phyloP scores from a whole-genome alignment of 2,888 invertebrate species.

The Poecilus cupreus region DNA sequence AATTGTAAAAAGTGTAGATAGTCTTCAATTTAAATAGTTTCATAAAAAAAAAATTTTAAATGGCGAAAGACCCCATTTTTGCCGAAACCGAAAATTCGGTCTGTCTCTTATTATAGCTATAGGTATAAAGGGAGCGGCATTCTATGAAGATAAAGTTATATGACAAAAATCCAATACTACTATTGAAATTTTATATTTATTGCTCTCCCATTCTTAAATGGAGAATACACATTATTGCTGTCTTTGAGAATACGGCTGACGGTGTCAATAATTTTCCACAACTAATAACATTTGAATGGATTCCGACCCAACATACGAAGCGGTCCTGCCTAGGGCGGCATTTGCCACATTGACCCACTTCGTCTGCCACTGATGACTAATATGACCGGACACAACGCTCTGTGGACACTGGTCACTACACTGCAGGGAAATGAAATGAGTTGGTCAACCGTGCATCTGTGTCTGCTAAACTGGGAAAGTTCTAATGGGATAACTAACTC shows the following conservation, averaged over 20 bases:
- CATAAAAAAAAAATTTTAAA: too few species aligned
- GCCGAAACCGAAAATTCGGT: too few species aligned
- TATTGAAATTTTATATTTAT: too few species aligned
- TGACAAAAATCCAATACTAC: too few species aligned
- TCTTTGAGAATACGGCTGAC: not conserved
- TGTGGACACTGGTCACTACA: not conserved
- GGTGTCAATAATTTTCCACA: not conserved
- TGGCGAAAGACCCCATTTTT: too few species aligned
- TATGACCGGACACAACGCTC: not conserved
- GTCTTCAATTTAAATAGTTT: too few species aligned
- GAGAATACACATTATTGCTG: too few species aligned
- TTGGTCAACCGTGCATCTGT: not conserved
- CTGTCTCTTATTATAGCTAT: too few species aligned
- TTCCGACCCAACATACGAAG: not conserved
- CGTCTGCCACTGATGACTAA: not conserved
- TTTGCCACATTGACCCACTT: not conserved
- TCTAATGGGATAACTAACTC: not conserved
- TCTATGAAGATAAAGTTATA: too few species aligned
- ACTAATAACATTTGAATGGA: not conserved
- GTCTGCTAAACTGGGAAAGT: not conserved
- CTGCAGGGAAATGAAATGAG: not conserved
- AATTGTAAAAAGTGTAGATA: too few species aligned
- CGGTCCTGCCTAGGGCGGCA: not conserved
- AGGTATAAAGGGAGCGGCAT: too few species aligned
- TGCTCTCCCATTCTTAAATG: too few species aligned